Base-by-base conservation (phyloP, 2,888 invertebrate species). In the Antheraea yamamai region DNA sequence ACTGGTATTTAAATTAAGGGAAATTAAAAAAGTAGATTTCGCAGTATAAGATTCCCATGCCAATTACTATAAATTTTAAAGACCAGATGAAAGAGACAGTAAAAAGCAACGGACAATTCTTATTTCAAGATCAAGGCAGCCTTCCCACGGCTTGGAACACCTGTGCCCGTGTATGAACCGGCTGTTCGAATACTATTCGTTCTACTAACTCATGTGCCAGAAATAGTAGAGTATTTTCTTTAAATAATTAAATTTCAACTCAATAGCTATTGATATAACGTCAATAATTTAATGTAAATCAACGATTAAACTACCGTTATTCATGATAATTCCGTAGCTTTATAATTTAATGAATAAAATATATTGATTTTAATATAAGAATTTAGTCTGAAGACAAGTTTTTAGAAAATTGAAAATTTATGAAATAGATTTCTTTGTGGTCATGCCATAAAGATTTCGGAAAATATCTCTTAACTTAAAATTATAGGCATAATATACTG, bases 91-190 rank as follows among this genome's bases (percentile, higher is more conserved):
- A 82, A 84, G 81, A 79, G 78, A 77, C 79, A 79, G 76, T 87
- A 87, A 87, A 87, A 88, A 84, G 75, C 73, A 78, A 78, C 76
- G 81, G 79, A 87, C 87, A 87, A 88, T 87, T 88, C 86, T 87
- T 84, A 81, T 84, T 84, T 82, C 84, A 86, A 84, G 86, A 86
- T 86, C 86, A 89, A 89, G 89, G 88, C 82, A 83, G 80, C 83
- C 88, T 93, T 92, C 93, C 92, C 93, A 93, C 92, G 93, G 89
- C 79, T 79, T 75, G 80, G 81, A 82, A 87, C 93, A 93, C 92
- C 93, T 93, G 93, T 92, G 91, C 88, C 87, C 72, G 85, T 80
- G 79, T 78, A 77, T 79, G 80, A 82, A 83, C 84, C 80, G 81
- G 80, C 80, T 78, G 78, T 81, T 77, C 78, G 77, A 72, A 73